phyloP scores from a whole-genome alignment of 2,888 invertebrate genomes.

The Ophion slaviceki region DNA sequence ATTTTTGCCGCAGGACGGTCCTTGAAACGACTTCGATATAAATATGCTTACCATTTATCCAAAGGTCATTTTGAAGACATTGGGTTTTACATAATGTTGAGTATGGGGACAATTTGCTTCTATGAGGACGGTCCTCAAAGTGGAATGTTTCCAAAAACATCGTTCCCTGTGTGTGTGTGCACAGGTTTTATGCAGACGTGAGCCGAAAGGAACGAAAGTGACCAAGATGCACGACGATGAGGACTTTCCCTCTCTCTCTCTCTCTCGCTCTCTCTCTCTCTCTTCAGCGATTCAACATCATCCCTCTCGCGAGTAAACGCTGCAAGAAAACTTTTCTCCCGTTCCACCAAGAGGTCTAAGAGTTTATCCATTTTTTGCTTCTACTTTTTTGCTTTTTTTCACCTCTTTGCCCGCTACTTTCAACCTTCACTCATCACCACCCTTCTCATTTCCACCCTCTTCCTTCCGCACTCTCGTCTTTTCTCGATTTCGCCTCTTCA shows the following conservation, averaged over 20 bases:
- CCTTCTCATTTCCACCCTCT: slow-evolving; percentile 22
- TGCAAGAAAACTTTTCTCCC: slow-evolving; percentile 31
- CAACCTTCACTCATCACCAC: slow-evolving; percentile 24
- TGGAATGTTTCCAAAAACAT: too few species aligned
- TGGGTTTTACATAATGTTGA: too few species aligned
- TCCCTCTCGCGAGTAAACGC: slow-evolving; percentile 33
- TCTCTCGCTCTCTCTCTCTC: not conserved
- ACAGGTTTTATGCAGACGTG: too few species aligned
- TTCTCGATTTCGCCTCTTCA: slow-evolving; percentile 12
- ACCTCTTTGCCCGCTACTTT: slow-evolving; percentile 22
- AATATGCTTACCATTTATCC: too few species aligned
- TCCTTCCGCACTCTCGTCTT: slow-evolving; percentile 16
- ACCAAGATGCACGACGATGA: slow-evolving; percentile 22
- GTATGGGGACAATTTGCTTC: too few species aligned
- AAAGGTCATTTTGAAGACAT: too few species aligned
- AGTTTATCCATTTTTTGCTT: slow-evolving; percentile 34
- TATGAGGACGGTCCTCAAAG: not conserved
- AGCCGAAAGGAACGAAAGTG: slow-evolving; percentile 10
- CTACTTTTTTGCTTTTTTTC: not conserved
- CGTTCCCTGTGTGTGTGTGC: too few species aligned
- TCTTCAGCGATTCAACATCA: slow-evolving; percentile 49
- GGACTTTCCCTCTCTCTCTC: slow-evolving; percentile 8
- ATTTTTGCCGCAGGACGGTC: too few species aligned
- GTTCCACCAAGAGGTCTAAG: slow-evolving; percentile 41
- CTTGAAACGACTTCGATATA: too few species aligned